Percentiles rank a stretch among this genome's conserved stretches.
Evolutionary conservation across 1,140 invertebrate genomes (phyloP).

Genomic region (Drosophila tani): DNA sequence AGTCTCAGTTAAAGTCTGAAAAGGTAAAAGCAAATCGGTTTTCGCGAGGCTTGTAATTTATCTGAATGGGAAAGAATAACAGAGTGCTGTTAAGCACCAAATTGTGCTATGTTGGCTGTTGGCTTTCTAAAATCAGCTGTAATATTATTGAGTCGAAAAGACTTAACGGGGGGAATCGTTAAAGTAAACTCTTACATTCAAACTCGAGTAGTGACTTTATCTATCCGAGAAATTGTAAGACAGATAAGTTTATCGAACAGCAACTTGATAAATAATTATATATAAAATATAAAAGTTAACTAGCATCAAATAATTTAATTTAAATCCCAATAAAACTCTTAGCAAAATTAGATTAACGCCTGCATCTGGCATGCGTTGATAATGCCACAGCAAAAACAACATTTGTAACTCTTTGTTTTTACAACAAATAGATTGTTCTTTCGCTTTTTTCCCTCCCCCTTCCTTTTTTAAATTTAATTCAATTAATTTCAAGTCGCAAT

Average conservation of each 20-base stretch:
- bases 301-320: background rate
- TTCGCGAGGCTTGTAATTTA: no score
- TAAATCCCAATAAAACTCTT: background rate
- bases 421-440: constrained; percentile 14
- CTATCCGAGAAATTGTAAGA: background rate
- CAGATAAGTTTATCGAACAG: background rate
- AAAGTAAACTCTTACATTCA: no score
- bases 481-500: constrained; percentile 52
- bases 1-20: no score
- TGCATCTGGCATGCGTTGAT: constrained; percentile 10
- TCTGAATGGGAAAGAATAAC: no score
- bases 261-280: background rate
- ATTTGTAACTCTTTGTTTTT: constrained; percentile 21
- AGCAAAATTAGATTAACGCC: background rate
- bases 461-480: constrained; percentile 17
- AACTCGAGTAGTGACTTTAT: no score
- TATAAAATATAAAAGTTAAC: no score
- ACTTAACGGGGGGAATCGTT: no score
- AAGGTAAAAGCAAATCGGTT: no score
- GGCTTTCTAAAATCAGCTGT: no score
- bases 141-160: no score
- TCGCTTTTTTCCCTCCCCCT: background rate
- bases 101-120: no score
- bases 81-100: no score
- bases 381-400: background rate